Percentiles rank a stretch among this genome's conserved stretches.
These are phyloP conservation scores for Dynastes hyllus DNA, from an alignment of 2,888 invertebrate species.

Conservation along the genomic window DNA sequence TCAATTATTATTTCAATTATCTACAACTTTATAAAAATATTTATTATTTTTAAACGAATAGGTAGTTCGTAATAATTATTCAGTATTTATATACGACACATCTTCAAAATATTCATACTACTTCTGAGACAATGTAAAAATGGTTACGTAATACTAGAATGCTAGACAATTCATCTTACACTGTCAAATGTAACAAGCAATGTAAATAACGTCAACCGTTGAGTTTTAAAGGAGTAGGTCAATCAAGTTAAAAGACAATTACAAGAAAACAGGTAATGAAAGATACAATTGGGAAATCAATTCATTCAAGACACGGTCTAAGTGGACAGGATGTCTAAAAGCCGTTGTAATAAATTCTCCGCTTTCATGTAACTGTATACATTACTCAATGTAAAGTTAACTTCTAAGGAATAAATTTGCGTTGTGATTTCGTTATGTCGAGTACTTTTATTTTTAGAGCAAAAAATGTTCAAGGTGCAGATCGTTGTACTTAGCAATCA, in stretches of 20 bases:
- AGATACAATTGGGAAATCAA: conserved; percentile 1
- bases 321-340: conserved; percentile 1
- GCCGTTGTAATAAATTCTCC: conserved; percentile 18
- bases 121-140: too few species aligned
- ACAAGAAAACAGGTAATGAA: conserved; percentile 13
- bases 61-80: too few species aligned
- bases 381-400: background rate
- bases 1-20: too few species aligned
- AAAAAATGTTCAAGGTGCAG: background rate
- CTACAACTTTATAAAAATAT: too few species aligned
- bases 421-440: background rate
- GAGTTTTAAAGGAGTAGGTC: conserved; percentile 20
- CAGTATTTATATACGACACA: too few species aligned
- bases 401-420: conserved; percentile 20
- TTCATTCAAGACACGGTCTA: conserved; percentile 9
- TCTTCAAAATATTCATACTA: too few species aligned
- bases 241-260: conserved; percentile 29
- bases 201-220: conserved; percentile 10
- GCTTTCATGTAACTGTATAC: conserved; percentile 6
- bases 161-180: background rate
- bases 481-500: too few species aligned
- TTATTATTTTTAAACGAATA: too few species aligned
- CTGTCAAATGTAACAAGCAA: conserved; percentile 1
- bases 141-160: too few species aligned
- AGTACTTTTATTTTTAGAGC: background rate